Evolutionary conservation across 2,113 vertebrate species (phyloP).

Genomic region (Polypterus bichir): DNA sequence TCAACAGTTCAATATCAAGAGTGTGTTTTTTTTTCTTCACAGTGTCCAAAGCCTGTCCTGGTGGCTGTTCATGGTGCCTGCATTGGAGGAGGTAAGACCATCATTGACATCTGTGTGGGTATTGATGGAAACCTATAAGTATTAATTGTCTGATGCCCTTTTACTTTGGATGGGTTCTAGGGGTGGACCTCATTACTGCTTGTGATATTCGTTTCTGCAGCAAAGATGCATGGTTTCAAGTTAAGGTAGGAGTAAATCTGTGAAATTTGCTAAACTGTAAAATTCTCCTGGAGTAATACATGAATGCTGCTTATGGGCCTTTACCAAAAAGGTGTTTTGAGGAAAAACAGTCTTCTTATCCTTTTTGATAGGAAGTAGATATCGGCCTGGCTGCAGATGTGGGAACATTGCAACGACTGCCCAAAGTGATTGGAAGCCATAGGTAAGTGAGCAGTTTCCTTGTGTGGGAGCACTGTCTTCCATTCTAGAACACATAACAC

Average conservation of each 20-base stretch:
- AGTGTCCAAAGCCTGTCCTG: constrained; percentile 79
- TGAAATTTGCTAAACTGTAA: too few relatives aligned
- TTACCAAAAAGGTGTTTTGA: background rate
- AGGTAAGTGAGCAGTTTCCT: constrained; percentile 41
- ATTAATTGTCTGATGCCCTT: too few relatives aligned
- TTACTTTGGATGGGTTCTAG: constrained; percentile 29
- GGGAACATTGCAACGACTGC: constrained; percentile 72
- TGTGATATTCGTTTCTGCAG: constrained; percentile 77
- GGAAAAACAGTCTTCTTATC: too few relatives aligned
- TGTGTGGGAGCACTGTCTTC: background rate
- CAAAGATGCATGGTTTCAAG: constrained; percentile 74
- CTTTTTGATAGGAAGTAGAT: constrained; percentile 62
- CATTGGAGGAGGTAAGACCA: constrained; percentile 60
- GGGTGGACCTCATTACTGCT: constrained; percentile 69
- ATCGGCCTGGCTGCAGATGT: constrained; percentile 74
- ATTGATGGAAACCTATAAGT: too few relatives aligned
- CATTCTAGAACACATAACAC: background rate
- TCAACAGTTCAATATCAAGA: too few relatives aligned
- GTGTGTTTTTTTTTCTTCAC: background rate
- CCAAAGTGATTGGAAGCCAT: constrained; percentile 65
- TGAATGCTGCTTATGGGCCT: too few relatives aligned
- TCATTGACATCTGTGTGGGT: too few relatives aligned
- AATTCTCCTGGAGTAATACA: too few relatives aligned
- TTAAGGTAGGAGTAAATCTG: constrained; percentile 50
- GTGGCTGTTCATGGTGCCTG: constrained; percentile 67